A percentile compares a stretch with the other conserved stretches of the same genome.
Evolutionary conservation across 2,888 invertebrate species (phyloP).

Genomic region (Eilema caniola): DNA sequence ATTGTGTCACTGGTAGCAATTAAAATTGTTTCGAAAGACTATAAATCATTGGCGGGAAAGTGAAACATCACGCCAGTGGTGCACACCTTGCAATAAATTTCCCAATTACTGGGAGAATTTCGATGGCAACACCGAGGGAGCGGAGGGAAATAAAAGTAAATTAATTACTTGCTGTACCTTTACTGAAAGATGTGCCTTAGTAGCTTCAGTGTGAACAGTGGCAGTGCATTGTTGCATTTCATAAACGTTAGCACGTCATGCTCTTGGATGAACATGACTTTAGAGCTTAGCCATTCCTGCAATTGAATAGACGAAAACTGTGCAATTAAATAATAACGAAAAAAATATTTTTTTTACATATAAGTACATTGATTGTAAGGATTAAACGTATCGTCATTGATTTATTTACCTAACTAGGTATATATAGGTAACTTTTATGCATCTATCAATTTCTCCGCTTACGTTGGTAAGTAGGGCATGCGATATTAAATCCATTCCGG

Average conservation of each 20-base stretch:
- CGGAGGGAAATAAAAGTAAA: slow-evolving; percentile 74
- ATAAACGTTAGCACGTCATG: not conserved
- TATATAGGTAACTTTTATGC: no score
- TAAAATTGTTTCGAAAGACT: slow-evolving; percentile 85
- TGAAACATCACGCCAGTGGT: slow-evolving; percentile 83
- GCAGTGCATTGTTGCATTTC: not conserved
- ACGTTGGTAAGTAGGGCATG: no score
- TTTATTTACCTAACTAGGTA: no score
- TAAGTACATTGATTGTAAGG: no score
- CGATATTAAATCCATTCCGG: no score
- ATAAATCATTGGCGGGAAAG: slow-evolving; percentile 86
- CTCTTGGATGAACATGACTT: no score
- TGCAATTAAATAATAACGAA: no score
- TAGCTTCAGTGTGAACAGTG: not conserved
- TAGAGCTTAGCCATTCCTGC: not conserved
- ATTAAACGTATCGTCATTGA: no score
- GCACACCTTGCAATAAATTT: slow-evolving; percentile 86
- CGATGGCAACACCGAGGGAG: slow-evolving; percentile 72
- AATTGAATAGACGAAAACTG: not conserved
- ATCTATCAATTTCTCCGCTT: no score
- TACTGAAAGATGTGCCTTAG: slow-evolving; percentile 9
- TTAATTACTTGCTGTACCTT: slow-evolving; percentile 65
- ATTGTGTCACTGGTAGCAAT: slow-evolving; percentile 85
- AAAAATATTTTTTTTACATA: no score
- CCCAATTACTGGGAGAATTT: slow-evolving; percentile 82